Conservation (phyloP, 1,140 invertebrate genomes). For the Galendromus occidentalis region DNA sequence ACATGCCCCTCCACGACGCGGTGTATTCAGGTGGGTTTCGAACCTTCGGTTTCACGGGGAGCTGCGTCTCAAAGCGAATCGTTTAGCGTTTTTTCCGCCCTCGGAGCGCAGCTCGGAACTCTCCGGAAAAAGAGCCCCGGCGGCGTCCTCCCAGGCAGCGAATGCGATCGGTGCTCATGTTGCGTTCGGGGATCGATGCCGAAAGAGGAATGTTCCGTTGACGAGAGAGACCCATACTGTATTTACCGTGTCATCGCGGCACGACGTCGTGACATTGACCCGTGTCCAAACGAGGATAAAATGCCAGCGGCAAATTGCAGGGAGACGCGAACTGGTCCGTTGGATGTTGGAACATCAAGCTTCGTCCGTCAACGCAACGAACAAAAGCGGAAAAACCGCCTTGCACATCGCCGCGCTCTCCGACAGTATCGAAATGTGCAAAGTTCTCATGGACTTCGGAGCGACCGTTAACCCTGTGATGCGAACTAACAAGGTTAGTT, state of each 20-base stretch:
- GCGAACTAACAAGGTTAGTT: constrained; percentile 41
- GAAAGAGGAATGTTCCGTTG: not conserved
- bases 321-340: constrained; percentile 19
- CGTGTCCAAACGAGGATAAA: not conserved
- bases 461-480: constrained; percentile 62
- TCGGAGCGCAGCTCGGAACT: too few relatives aligned
- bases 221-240: not conserved
- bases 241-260: not conserved
- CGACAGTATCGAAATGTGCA: constrained; percentile 83
- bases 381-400: constrained; percentile 74
- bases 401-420: constrained; percentile 83
- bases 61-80: constrained; percentile 28
- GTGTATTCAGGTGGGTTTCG: constrained; percentile 53
- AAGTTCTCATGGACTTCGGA: constrained; percentile 55
- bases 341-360: constrained; percentile 65
- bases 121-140: too few relatives aligned
- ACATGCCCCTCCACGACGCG: constrained; percentile 81
- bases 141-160: too few relatives aligned
- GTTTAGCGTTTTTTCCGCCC: constrained; percentile 12
- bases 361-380: constrained; percentile 62
- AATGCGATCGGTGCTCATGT: too few relatives aligned
- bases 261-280: not conserved
- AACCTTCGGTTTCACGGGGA: constrained; percentile 25
- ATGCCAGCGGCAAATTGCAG: not conserved
- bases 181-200: too few relatives aligned